A percentile compares a stretch with the other conserved stretches of the same genome.
Evolutionary conservation across 1,140 invertebrate genomes (phyloP).

Genomic region (Bombus vancouverensis): DNA sequence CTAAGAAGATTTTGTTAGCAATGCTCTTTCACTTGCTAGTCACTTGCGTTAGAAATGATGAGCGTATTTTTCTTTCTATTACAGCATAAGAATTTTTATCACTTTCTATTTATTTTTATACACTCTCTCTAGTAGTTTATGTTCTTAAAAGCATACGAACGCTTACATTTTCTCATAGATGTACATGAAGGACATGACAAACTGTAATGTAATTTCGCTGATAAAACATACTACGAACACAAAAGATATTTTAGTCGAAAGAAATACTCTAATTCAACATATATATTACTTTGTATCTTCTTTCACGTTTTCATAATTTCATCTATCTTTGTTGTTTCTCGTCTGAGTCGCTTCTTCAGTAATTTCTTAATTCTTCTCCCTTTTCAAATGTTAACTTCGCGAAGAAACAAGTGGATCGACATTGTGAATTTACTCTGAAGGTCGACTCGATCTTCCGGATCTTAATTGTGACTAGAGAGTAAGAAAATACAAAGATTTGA

Average conservation of each 20-base stretch:
- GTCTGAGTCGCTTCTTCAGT: not conserved
- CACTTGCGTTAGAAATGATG: not conserved
- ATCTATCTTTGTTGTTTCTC: not conserved
- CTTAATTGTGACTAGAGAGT: slow-evolving; percentile 10
- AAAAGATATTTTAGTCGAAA: too few species aligned
- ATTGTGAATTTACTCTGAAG: not conserved
- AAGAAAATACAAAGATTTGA: not conserved
- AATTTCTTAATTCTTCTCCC: not conserved
- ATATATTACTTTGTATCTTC: not conserved
- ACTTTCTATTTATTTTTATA: not conserved
- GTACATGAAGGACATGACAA: too few species aligned
- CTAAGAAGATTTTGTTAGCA: not conserved
- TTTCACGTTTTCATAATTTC: not conserved
- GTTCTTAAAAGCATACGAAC: too few species aligned
- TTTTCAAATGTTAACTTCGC: not conserved
- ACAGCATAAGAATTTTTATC: not conserved
- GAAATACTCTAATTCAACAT: too few species aligned
- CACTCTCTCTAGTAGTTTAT: not conserved
- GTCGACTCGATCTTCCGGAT: not conserved
- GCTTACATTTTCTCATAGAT: too few species aligned
- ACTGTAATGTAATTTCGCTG: too few species aligned
- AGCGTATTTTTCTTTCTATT: not conserved
- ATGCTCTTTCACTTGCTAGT: not conserved
- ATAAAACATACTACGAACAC: too few species aligned
- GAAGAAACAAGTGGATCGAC: not conserved